These are phyloP conservation scores for Tyrophagus putrescentiae DNA, from an alignment of 1,140 invertebrate species.

Conservation along the genomic window DNA sequence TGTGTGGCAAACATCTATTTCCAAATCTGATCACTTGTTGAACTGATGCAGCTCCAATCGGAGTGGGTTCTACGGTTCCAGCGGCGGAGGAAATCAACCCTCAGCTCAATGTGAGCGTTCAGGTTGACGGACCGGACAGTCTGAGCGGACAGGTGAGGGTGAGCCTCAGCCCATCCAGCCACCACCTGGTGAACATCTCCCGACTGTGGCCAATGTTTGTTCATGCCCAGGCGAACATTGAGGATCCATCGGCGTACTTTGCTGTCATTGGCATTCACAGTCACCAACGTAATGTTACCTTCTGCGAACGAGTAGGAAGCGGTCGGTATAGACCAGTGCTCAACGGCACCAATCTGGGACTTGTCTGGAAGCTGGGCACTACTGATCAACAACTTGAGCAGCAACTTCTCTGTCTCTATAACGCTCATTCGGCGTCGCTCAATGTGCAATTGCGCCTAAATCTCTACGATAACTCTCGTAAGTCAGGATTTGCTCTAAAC, in stretches of 20 bases:
- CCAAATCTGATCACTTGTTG: no score
- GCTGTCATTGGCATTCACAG: background rate
- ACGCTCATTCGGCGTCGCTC: background rate
- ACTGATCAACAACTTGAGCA: no score
- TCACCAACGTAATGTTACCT: background rate
- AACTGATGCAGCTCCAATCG: no score
- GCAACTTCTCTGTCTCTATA: constrained; percentile 11
- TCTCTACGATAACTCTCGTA: constrained; percentile 3
- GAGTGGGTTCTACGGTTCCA: no score
- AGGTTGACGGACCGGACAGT: no score
- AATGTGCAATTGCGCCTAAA: background rate
- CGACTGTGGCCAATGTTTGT: background rate
- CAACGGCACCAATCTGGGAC: constrained; percentile 8
- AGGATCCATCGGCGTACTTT: background rate
- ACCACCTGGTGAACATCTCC: background rate
- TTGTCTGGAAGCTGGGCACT: constrained; percentile 20
- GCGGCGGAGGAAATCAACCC: no score
- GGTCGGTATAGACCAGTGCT: background rate
- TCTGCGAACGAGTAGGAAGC: background rate
- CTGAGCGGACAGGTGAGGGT: no score
- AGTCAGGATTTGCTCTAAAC: constrained; percentile 13
- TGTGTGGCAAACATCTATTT: no score
- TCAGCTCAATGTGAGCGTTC: no score
- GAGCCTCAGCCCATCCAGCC: background rate
- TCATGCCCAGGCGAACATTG: background rate